Conservation (phyloP, 1,140 invertebrate genomes). For the Ceratina calcarata region DNA sequence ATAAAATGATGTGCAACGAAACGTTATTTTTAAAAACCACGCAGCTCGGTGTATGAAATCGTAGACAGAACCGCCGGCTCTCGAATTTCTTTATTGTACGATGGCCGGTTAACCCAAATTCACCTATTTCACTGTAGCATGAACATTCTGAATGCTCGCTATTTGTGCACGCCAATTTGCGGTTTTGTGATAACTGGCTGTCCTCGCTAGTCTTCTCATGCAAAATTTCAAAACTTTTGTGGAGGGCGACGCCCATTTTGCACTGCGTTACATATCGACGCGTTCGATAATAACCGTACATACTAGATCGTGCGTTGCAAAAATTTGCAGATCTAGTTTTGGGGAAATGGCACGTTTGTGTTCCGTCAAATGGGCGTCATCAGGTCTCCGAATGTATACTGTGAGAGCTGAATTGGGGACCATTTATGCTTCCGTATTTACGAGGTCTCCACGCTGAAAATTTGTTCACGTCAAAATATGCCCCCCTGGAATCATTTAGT, state of each 20-base stretch:
- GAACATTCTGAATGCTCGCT: constrained; percentile 12
- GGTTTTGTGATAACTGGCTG: neutral
- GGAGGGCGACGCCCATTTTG: neutral
- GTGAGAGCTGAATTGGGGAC: too few species aligned
- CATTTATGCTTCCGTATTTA: too few species aligned
- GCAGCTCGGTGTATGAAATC: neutral
- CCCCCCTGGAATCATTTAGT: too few species aligned
- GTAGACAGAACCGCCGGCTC: neutral
- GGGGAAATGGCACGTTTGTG: neutral
- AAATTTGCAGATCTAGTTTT: neutral
- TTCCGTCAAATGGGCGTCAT: too few species aligned
- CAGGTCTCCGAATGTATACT: too few species aligned
- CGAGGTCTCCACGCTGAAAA: too few species aligned
- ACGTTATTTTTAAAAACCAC: neutral
- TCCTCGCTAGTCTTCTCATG: neutral
- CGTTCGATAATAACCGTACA: neutral
- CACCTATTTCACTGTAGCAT: constrained; percentile 28
- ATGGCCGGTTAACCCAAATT: constrained; percentile 33
- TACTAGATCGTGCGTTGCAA: neutral
- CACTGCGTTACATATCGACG: neutral
- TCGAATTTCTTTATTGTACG: constrained; percentile 8
- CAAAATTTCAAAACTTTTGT: constrained; percentile 29
- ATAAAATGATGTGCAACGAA: too few species aligned
- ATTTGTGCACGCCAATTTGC: constrained; percentile 17
- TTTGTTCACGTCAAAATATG: too few species aligned